Conservation (phyloP, 2,797 vertebrate species). For the Crocodylus rhombifer region DNA sequence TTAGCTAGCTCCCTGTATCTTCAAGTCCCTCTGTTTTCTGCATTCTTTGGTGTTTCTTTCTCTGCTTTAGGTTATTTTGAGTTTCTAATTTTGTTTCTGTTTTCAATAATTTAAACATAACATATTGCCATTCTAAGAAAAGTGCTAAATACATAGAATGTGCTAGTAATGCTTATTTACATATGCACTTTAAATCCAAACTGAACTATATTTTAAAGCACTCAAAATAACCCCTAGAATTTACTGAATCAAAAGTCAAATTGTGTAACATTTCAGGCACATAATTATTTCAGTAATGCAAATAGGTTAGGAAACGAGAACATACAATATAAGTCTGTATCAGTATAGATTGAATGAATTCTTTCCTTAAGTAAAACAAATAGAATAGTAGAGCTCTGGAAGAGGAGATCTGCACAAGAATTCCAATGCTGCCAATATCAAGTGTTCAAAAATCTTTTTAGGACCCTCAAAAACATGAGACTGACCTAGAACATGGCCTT, state of each 20-base stretch:
- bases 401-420: neutral
- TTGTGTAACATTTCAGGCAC: neutral
- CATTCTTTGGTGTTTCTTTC: too few species aligned
- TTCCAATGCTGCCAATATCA: neutral
- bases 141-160: neutral
- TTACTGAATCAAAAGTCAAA: neutral
- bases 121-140: neutral
- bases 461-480: neutral
- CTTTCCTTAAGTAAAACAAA: neutral
- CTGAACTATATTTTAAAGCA: neutral
- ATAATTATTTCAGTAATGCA: neutral
- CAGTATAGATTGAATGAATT: neutral
- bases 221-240: neutral
- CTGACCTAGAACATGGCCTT: neutral
- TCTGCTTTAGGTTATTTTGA: neutral
- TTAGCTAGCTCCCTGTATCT: neutral
- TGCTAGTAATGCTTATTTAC: neutral
- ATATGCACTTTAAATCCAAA: neutral
- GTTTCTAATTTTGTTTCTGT: neutral
- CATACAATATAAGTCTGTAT: neutral
- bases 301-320: neutral
- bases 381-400: neutral
- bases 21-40: neutral
- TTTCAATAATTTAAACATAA: neutral
- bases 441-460: neutral